phyloP scores from a whole-genome alignment of 2,113 vertebrate genomes.

The Diadophis punctatus region DNA sequence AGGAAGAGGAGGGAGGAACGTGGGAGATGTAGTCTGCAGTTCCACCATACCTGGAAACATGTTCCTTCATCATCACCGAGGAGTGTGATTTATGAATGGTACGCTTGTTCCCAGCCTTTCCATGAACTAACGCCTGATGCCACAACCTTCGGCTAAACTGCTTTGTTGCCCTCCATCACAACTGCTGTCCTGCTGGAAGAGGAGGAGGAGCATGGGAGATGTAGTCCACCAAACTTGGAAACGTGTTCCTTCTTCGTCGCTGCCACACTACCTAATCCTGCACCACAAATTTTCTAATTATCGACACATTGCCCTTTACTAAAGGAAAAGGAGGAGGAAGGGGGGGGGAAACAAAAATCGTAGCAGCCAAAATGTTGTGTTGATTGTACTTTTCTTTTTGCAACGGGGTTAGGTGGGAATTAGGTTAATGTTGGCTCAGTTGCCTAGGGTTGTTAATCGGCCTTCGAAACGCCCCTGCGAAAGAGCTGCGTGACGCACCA shows the following conservation, averaged over 20 bases:
- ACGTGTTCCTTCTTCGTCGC: neutral
- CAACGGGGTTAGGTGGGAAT: neutral
- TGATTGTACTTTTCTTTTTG: neutral
- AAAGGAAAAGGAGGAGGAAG: neutral
- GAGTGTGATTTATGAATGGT: neutral
- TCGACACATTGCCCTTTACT: neutral
- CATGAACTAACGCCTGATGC: neutral
- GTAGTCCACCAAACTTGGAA: neutral
- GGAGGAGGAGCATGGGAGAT: neutral
- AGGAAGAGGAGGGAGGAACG: too few relatives aligned
- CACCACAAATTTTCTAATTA: neutral
- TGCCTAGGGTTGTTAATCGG: neutral
- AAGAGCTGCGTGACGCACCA: too few relatives aligned
- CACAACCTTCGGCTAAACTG: neutral
- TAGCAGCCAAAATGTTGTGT: neutral
- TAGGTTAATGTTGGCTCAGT: neutral
- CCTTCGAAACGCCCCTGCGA: neutral
- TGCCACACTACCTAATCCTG: neutral
- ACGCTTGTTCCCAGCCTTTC: neutral
- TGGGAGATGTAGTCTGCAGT: neutral
- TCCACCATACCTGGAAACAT: neutral
- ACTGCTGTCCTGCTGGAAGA: neutral
- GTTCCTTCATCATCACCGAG: neutral
- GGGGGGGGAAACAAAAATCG: neutral
- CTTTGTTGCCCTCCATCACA: neutral